Evolutionary conservation across 2,888 invertebrate genomes (phyloP).

Genomic region (Philonicus albiceps): DNA sequence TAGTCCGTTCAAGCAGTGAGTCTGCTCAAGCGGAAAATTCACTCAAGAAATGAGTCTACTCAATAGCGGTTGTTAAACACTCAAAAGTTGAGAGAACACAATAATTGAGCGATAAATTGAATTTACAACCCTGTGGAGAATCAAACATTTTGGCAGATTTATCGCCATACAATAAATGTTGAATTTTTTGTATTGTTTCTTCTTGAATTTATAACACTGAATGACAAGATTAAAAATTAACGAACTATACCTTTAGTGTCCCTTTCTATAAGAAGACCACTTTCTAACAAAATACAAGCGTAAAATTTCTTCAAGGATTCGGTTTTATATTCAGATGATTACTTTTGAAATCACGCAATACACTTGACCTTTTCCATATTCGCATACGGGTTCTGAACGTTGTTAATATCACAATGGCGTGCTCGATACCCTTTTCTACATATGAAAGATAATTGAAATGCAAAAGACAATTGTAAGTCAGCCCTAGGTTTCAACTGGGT

Average conservation of each 20-base stretch:
- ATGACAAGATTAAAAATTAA: not conserved
- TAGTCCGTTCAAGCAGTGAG: too few relatives aligned
- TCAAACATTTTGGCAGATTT: too few relatives aligned
- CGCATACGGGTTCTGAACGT: not conserved
- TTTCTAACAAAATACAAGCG: too few relatives aligned
- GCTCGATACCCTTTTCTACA: not conserved
- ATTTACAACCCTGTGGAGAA: too few relatives aligned
- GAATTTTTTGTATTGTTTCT: too few relatives aligned
- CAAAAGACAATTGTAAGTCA: not conserved
- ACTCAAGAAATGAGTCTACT: too few relatives aligned
- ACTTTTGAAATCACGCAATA: not conserved
- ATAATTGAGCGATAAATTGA: too few relatives aligned
- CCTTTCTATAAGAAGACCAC: not conserved
- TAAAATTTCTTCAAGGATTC: not conserved
- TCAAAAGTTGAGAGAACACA: too few relatives aligned
- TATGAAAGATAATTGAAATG: not conserved
- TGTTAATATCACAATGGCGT: not conserved
- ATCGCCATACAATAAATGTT: too few relatives aligned
- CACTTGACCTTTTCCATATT: not conserved
- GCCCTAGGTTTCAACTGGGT: not conserved
- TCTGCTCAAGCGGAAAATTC: too few relatives aligned
- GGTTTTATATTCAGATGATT: not conserved
- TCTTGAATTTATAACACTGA: not conserved
- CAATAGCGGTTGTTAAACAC: too few relatives aligned
- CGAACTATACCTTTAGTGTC: not conserved